Conservation (phyloP, 1,140 invertebrate species). For the Neotoxoptera formosana region DNA sequence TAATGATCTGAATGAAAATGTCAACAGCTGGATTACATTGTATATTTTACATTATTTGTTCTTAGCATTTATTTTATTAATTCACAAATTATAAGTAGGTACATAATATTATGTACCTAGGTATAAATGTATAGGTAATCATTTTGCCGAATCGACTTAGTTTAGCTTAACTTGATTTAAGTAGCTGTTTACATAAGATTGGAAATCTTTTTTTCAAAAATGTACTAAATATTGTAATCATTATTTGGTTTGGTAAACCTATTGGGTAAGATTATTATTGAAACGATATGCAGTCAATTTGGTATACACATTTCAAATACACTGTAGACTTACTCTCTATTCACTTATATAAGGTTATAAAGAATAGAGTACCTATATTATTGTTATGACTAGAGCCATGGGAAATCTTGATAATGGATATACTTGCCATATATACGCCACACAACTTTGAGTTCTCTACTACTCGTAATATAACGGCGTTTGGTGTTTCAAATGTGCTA, state of each 20-base stretch:
- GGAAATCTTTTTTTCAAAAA: background rate
- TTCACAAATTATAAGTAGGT: background rate
- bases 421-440: background rate
- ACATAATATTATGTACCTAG: background rate
- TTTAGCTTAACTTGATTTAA: background rate
- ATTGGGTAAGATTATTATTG: background rate
- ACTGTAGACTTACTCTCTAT: background rate
- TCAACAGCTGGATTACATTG: no score
- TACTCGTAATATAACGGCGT: background rate
- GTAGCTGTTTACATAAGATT: background rate
- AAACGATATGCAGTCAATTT: background rate
- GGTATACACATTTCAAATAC: background rate
- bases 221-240: background rate
- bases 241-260: background rate
- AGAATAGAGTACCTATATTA: constrained; percentile 20
- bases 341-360: constrained; percentile 1
- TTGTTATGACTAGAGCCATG: constrained; percentile 38
- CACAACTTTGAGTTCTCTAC: background rate
- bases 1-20: no score
- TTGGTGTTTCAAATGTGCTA: background rate
- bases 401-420: constrained; percentile 28
- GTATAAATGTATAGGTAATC: background rate
- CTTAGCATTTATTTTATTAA: no score
- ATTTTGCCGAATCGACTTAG: background rate
- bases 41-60: no score